phyloP scores from a whole-genome alignment of 2,797 vertebrate genomes.

The Garrulus glandarius region DNA sequence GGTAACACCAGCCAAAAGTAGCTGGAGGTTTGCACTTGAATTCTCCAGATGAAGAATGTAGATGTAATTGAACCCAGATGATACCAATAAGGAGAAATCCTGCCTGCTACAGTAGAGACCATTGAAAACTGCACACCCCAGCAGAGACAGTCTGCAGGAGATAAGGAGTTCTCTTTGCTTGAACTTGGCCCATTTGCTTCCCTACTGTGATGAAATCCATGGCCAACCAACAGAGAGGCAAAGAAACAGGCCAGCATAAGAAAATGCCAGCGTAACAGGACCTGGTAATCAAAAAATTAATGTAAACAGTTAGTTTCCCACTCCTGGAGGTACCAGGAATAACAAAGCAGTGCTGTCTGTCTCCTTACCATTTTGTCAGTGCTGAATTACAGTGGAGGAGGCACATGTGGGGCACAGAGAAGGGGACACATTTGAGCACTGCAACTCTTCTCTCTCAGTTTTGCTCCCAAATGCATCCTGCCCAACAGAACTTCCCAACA shows the following conservation, averaged over 20 bases:
- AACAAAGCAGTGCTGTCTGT: background rate
- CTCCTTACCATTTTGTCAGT: background rate
- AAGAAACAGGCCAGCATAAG: background rate
- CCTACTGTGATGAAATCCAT: background rate
- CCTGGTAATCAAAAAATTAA: background rate
- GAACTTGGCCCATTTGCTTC: background rate
- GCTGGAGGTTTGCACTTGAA: background rate
- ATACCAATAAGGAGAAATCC: background rate
- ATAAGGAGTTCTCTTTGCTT: constrained; percentile 18
- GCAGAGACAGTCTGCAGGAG: constrained; percentile 5
- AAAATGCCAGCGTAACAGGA: background rate
- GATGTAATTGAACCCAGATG: constrained; percentile 12
- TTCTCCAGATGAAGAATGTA: background rate
- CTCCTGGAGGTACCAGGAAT: background rate
- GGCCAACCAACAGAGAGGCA: background rate
- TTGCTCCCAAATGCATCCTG: background rate
- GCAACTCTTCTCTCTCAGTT: background rate
- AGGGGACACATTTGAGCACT: background rate
- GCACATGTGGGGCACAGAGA: background rate
- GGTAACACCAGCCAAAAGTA: constrained; percentile 1
- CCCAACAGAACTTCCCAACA: background rate
- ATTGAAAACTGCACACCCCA: background rate
- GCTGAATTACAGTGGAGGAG: background rate
- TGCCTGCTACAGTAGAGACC: background rate
- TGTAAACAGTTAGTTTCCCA: background rate